Evolutionary conservation across 2,797 vertebrate genomes (phyloP).

Genomic region (Todus mexicanus): DNA sequence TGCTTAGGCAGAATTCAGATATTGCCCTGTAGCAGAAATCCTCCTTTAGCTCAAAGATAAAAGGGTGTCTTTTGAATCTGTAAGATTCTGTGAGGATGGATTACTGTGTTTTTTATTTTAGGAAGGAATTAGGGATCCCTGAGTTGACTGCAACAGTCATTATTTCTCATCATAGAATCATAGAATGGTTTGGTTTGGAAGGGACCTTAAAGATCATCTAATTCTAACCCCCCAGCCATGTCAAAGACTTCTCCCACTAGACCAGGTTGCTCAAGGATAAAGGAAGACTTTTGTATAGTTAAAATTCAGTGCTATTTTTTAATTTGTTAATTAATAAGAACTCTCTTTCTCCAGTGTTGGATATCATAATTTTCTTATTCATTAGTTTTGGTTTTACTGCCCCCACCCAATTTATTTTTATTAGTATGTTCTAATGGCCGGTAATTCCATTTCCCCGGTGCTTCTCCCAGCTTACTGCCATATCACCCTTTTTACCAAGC

Average conservation of each 20-base stretch:
- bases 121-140: not conserved
- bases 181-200: no score
- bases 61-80: not conserved
- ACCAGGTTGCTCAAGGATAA: no score
- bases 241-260: no score
- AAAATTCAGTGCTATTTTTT: not conserved
- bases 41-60: not conserved
- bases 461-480: not conserved
- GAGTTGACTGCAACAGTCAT: not conserved
- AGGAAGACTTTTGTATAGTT: not conserved
- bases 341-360: not conserved
- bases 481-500: not conserved
- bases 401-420: not conserved
- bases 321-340: not conserved
- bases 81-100: not conserved
- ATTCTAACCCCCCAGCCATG: no score
- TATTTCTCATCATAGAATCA: not conserved
- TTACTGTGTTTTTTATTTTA: not conserved
- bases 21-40: not conserved
- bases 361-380: not conserved
- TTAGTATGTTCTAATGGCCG: not conserved
- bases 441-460: not conserved
- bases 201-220: no score
- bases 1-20: not conserved
- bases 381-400: not conserved